Conservation (phyloP, 2,113 vertebrate species). For the Triplophysa siluroides region DNA sequence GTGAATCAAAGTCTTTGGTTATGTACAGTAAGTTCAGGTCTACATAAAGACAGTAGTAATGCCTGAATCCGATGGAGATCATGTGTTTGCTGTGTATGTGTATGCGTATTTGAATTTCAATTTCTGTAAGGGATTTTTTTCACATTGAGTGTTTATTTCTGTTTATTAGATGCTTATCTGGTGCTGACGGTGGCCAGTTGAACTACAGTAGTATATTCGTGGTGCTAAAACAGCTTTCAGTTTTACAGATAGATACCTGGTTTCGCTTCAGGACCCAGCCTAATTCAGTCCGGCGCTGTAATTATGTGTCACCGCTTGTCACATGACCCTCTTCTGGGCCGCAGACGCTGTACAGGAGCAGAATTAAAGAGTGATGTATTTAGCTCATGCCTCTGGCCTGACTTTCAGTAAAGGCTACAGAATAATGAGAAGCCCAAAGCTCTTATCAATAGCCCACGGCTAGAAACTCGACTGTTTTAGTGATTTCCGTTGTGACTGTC, state of each 20-base stretch:
- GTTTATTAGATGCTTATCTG: neutral
- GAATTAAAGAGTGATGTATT: constrained; percentile 41
- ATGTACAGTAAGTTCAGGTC: neutral
- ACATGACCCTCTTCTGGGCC: constrained; percentile 46
- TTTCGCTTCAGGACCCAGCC: neutral
- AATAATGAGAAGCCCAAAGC: constrained; percentile 51
- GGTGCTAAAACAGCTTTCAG: neutral
- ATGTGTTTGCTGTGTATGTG: no score
- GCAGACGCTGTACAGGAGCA: constrained; percentile 18
- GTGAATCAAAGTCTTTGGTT: constrained; percentile 42
- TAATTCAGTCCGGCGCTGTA: constrained; percentile 52
- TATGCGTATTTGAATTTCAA: no score
- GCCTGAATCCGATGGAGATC: neutral
- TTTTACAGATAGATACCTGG: neutral
- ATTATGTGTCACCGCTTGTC: constrained; percentile 63
- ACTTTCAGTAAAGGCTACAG: constrained; percentile 38
- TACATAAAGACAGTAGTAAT: constrained; percentile 4
- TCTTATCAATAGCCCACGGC: constrained; percentile 47
- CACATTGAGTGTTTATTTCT: neutral
- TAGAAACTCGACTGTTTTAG: neutral
- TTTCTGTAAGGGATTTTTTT: neutral
- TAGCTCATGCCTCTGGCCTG: constrained; percentile 38
- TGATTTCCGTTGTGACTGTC: constrained; percentile 25
- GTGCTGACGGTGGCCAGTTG: neutral
- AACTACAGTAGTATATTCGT: neutral